Percentiles rank a stretch among this genome's conserved stretches.
phyloP scores from a whole-genome alignment of 2,797 vertebrate species.

The Epinephelus coioides region DNA sequence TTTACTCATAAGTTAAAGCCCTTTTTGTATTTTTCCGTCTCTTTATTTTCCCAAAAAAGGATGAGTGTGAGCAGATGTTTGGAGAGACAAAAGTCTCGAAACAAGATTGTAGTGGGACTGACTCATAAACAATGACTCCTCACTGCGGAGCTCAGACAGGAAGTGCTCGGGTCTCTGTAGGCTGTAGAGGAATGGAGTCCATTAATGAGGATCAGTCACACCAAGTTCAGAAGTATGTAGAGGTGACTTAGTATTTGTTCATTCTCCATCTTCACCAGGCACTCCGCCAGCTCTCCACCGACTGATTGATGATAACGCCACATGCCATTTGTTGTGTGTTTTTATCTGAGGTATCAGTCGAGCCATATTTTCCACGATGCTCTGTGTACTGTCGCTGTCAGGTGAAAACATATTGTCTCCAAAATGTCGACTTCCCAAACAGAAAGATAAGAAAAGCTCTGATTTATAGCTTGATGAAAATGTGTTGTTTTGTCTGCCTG shows the following conservation, averaged over 20 bases:
- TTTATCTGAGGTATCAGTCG: background rate
- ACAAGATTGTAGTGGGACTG: constrained; percentile 19
- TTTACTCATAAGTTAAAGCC: background rate
- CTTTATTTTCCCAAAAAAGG: constrained; percentile 5
- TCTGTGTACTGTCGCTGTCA: background rate
- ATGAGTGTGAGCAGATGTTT: constrained; percentile 27
- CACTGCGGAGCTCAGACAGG: constrained; percentile 36
- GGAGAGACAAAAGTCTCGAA: constrained; percentile 3
- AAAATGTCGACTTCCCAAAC: constrained; percentile 1
- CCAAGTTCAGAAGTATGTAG: constrained; percentile 30
- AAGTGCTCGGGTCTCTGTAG: constrained; percentile 44
- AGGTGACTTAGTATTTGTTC: constrained; percentile 32
- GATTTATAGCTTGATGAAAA: background rate
- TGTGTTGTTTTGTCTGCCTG: background rate
- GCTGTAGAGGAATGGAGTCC: constrained; percentile 20
- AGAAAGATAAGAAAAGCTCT: constrained; percentile 6
- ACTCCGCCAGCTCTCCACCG: background rate
- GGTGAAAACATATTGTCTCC: background rate
- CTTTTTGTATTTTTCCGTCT: background rate
- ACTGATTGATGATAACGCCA: background rate
- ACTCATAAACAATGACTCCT: constrained; percentile 48
- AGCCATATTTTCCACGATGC: background rate
- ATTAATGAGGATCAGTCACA: constrained; percentile 54
- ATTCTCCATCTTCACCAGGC: constrained; percentile 15
- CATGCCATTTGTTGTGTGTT: constrained; percentile 10